Conservation (phyloP, 2,888 invertebrate species). For the Pecten maximus region DNA sequence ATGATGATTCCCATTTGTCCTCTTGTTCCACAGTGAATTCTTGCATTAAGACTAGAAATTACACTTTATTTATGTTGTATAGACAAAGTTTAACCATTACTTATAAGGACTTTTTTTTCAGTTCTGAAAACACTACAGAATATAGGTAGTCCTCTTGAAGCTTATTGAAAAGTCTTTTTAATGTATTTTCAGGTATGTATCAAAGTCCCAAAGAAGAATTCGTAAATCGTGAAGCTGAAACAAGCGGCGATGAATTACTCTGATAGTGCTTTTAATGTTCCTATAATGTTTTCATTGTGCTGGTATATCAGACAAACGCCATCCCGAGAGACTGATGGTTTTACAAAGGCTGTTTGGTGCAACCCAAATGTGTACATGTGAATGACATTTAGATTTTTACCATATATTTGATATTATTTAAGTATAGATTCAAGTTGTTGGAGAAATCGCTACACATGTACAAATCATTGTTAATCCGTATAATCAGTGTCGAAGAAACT, state of each 20-base stretch:
- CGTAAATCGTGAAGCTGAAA: conserved; percentile 60
- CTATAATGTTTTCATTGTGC: no score
- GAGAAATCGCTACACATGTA: background rate
- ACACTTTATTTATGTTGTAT: no score
- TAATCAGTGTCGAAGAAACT: background rate
- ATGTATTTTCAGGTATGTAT: conserved; percentile 73
- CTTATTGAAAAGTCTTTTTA: no score
- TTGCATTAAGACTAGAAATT: no score
- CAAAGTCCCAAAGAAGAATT: conserved; percentile 78
- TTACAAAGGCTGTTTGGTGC: background rate
- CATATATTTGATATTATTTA: background rate
- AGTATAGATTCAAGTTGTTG: background rate
- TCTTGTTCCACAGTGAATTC: no score
- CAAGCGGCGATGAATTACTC: background rate
- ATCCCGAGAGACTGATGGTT: background rate
- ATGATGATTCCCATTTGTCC: no score
- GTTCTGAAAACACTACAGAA: no score
- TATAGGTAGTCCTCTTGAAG: no score
- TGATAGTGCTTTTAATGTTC: background rate
- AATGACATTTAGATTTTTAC: background rate
- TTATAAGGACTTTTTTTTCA: no score
- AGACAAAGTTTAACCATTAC: no score
- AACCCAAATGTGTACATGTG: background rate
- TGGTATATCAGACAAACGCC: background rate
- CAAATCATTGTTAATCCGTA: background rate